Evolutionary conservation across 2,888 invertebrate genomes (phyloP).

Genomic region (Sepiola atlantica): DNA sequence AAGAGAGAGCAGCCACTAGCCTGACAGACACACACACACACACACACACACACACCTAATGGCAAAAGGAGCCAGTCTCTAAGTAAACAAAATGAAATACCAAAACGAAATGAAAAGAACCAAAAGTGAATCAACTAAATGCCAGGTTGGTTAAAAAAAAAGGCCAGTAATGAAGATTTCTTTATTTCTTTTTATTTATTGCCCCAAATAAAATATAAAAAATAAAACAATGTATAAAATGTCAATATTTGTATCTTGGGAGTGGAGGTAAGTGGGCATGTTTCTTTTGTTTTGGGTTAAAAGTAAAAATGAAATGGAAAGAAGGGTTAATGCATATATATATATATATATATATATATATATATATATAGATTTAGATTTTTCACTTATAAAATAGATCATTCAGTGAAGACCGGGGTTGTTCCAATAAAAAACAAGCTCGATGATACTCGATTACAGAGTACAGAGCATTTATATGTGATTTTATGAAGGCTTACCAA

Average conservation of each 20-base stretch:
- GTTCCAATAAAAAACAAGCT: too few relatives aligned
- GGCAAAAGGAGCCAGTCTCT: neutral
- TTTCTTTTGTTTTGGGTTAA: neutral
- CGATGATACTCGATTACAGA: too few relatives aligned
- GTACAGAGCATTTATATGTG: too few relatives aligned
- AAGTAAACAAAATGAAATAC: neutral
- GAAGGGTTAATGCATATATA: neutral
- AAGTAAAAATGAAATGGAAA: neutral
- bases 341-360: too few relatives aligned
- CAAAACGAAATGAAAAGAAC: neutral
- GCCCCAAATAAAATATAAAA: neutral
- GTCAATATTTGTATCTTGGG: neutral
- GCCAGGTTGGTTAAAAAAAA: slow-evolving; percentile 24
- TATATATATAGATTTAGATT: too few relatives aligned
- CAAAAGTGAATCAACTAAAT: neutral
- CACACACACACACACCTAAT: neutral
- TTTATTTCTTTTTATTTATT: neutral
- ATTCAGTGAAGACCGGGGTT: too few relatives aligned
- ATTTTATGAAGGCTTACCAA: too few relatives aligned
- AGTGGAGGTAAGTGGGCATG: neutral
- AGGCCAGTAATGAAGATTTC: neutral
- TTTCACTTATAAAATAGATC: too few relatives aligned
- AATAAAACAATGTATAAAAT: neutral
- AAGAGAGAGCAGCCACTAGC: slow-evolving; percentile 6
- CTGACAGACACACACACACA: neutral